These are phyloP conservation scores for Salvator merianae DNA, from an alignment of 2,113 vertebrate species.

Conservation along the genomic window DNA sequence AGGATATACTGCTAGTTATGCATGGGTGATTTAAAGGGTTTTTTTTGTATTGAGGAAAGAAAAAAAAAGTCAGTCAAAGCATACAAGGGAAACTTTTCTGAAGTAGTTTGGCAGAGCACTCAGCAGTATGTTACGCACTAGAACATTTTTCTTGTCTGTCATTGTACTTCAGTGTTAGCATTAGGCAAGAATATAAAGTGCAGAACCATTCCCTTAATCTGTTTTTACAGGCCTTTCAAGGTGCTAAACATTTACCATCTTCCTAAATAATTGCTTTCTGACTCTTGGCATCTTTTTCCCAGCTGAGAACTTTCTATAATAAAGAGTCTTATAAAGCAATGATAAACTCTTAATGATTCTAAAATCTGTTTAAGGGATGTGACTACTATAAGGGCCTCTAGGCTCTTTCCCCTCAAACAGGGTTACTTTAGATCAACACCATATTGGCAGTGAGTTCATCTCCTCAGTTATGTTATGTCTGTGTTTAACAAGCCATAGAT, in stretches of 20 bases:
- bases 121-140: neutral
- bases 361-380: conserved; percentile 30
- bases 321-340: neutral
- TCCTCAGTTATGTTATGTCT: neutral
- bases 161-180: conserved; percentile 34
- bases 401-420: neutral
- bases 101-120: neutral
- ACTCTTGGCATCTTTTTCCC: conserved; percentile 19
- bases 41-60: neutral
- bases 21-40: conserved; percentile 33
- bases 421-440: neutral
- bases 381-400: neutral
- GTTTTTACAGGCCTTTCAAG: neutral
- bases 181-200: conserved; percentile 40
- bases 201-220: conserved; percentile 27
- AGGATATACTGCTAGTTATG: conserved; percentile 43
- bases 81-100: conserved; percentile 6
- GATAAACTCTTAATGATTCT: neutral
- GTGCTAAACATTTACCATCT: conserved; percentile 29
- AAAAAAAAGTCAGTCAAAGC: conserved; percentile 19
- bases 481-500: neutral
- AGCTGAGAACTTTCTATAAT: conserved; percentile 1
- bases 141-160: conserved; percentile 25
- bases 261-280: conserved; percentile 42
- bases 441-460: neutral